phyloP scores from a whole-genome alignment of 1,140 invertebrate species.

The Atta colombica region DNA sequence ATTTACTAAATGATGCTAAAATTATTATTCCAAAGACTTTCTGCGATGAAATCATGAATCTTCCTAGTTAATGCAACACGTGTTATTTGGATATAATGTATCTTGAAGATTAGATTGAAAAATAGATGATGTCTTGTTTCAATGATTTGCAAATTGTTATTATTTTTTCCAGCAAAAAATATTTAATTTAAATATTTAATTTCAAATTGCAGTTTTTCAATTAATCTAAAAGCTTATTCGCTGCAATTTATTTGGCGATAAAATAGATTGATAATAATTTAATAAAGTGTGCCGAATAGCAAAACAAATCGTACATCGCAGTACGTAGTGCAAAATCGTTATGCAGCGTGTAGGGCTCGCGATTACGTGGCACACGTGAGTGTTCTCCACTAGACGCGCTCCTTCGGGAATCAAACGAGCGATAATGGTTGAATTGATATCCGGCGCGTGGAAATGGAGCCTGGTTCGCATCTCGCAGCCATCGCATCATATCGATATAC shows the following conservation, averaged over 20 bases:
- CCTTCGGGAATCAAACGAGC: constrained; percentile 62
- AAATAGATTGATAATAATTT: background rate
- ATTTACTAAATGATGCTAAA: background rate
- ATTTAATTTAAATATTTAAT: background rate
- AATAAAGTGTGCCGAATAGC: background rate
- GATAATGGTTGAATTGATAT: constrained; percentile 69
- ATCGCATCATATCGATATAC: constrained; percentile 69
- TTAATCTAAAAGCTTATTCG: background rate
- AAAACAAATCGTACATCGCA: constrained; percentile 31
- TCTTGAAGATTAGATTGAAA: background rate
- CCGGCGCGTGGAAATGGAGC: constrained; percentile 62
- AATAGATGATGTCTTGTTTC: background rate
- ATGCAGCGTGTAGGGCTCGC: constrained; percentile 8
- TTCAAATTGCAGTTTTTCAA: background rate
- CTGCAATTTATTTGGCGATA: background rate
- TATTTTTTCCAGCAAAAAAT: background rate
- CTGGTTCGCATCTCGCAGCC: constrained; percentile 20
- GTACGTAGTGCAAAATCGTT: constrained; percentile 30
- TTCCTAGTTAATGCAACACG: background rate
- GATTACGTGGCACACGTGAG: constrained; percentile 37
- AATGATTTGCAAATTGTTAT: background rate
- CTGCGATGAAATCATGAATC: background rate
- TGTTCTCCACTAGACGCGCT: constrained; percentile 17
- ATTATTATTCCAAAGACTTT: background rate
- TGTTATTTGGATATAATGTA: background rate